Evolutionary conservation across 1,140 invertebrate genomes (phyloP).

Genomic region (Acromyrmex charruanus): DNA sequence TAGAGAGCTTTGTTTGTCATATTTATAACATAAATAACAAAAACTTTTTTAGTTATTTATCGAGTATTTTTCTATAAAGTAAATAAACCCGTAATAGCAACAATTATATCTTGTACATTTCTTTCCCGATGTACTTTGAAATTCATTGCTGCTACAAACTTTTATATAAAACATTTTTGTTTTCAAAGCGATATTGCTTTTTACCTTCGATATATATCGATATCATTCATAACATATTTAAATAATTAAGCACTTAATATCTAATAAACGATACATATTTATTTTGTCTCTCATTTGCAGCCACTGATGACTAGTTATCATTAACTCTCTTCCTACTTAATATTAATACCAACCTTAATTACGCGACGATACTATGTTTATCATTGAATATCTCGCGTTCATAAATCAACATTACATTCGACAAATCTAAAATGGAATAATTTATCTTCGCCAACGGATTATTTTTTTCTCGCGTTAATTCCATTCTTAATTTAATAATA

Average conservation of each 20-base stretch:
- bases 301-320: slow-evolving; percentile 83
- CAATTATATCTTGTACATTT: slow-evolving; percentile 28
- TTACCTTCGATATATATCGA: neutral
- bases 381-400: slow-evolving; percentile 53
- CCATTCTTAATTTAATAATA: slow-evolving; percentile 34
- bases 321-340: slow-evolving; percentile 75
- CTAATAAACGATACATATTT: slow-evolving; percentile 79
- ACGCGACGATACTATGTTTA: slow-evolving; percentile 74
- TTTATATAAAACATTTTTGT: slow-evolving; percentile 36
- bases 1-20: neutral
- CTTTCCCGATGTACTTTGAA: slow-evolving; percentile 27
- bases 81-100: neutral
- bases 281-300: slow-evolving; percentile 84
- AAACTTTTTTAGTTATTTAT: neutral
- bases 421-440: neutral
- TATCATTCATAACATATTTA: slow-evolving; percentile 63
- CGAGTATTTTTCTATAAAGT: slow-evolving; percentile 16
- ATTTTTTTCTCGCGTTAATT: neutral
- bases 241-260: slow-evolving; percentile 75
- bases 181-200: slow-evolving; percentile 8
- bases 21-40: neutral
- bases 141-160: slow-evolving; percentile 10
- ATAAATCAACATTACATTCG: neutral
- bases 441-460: neutral
- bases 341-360: slow-evolving; percentile 82